These are phyloP conservation scores for Caenorhabditis macrosperma DNA, from an alignment of 2,888 invertebrate species.

Conservation along the genomic window DNA sequence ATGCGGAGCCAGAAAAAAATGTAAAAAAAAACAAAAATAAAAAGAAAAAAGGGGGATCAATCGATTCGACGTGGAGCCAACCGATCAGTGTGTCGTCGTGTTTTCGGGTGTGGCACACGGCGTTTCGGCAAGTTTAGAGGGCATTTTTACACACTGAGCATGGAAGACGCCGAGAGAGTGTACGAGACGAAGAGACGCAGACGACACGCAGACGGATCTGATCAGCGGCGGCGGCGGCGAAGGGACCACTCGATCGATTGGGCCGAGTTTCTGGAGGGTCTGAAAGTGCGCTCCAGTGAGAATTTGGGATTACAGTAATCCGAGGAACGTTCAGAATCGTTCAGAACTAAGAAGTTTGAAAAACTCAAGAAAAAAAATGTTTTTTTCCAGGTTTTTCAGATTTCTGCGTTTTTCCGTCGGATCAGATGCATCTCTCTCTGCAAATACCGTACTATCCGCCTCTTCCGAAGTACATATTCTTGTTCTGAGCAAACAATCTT, in stretches of 20 bases:
- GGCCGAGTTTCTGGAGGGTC: neutral
- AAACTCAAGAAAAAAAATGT: too few relatives aligned
- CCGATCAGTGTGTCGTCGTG: neutral
- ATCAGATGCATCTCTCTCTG: too few relatives aligned
- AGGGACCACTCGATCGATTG: neutral
- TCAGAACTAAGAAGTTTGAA: neutral
- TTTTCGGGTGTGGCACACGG: too few relatives aligned
- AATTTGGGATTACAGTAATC: neutral
- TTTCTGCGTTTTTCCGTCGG: too few relatives aligned
- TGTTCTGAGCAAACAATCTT: neutral
- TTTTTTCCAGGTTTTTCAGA: too few relatives aligned
- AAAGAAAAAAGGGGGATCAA: too few relatives aligned
- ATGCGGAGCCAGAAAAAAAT: too few relatives aligned
- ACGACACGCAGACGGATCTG: neutral
- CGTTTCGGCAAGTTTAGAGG: constrained; percentile 41
- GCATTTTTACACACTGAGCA: constrained; percentile 42
- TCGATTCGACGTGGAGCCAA: too few relatives aligned
- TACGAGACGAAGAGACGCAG: constrained; percentile 14
- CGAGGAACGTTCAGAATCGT: neutral
- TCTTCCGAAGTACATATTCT: neutral
- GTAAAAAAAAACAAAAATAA: too few relatives aligned
- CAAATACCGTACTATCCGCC: too few relatives aligned
- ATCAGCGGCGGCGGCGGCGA: neutral
- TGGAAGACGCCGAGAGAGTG: constrained; percentile 13
- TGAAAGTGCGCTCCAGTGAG: neutral